Percentiles rank a stretch among this genome's conserved stretches.
Conservation (phyloP, 2,888 invertebrate species). For the Notocelia uddmanniana region DNA sequence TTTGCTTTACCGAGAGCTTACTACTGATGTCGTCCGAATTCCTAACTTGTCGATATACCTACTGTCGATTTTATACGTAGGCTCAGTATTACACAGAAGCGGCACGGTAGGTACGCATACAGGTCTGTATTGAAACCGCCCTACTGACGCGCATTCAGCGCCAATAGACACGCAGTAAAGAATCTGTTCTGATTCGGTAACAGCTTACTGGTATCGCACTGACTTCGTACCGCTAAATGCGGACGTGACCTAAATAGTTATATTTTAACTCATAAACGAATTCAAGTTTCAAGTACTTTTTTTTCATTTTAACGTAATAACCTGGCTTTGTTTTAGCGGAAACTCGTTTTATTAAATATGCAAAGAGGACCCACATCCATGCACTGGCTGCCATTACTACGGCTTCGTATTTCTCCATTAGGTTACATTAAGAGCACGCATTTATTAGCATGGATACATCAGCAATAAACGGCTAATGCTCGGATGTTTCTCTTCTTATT, state of each 20-base stretch:
- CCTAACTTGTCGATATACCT: no score
- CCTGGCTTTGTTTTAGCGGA: constrained; percentile 11
- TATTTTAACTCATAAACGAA: not conserved
- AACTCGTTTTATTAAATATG: constrained; percentile 39
- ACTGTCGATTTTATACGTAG: no score
- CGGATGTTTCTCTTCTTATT: constrained; percentile 38
- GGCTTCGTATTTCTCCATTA: constrained; percentile 41
- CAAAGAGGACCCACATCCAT: constrained; percentile 32
- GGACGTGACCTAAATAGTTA: no score
- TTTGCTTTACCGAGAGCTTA: not conserved
- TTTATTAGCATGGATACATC: constrained; percentile 42
- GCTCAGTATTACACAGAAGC: no score
- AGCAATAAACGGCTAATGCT: constrained; percentile 39
- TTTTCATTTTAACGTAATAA: constrained; percentile 22
- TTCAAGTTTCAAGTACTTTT: constrained; percentile 9
- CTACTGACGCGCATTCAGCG: no score
- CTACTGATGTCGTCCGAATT: no score
- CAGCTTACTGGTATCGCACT: no score
- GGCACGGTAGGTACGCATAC: no score
- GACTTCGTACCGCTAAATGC: no score
- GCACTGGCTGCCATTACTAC: constrained; percentile 19
- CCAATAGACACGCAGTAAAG: no score
- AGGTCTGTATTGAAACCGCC: no score
- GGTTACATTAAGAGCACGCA: constrained; percentile 42
- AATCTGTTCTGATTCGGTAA: no score